Conservation (phyloP, 2,797 vertebrate genomes). For the Danionella dracula region DNA sequence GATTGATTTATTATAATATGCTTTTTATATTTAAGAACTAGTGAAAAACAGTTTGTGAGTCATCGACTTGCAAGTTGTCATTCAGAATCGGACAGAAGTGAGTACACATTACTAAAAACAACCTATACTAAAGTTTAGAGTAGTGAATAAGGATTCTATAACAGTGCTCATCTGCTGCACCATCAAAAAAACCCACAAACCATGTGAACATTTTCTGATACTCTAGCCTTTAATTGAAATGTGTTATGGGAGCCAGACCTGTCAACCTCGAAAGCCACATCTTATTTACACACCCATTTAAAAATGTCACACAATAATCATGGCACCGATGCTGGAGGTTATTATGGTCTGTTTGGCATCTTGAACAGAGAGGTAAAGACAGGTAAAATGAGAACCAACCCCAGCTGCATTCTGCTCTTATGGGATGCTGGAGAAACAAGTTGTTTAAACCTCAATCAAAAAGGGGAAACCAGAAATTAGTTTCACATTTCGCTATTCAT, state of each 20-base stretch:
- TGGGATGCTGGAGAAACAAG: constrained; percentile 41
- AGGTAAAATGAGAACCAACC: constrained; percentile 17
- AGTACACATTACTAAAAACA: too few species aligned
- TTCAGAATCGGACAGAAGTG: too few species aligned
- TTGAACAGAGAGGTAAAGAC: background rate
- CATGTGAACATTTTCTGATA: too few species aligned
- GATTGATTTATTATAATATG: too few species aligned
- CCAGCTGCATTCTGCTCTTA: constrained; percentile 5
- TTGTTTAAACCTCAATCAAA: constrained; percentile 69
- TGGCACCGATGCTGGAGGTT: background rate
- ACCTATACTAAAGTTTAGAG: too few species aligned
- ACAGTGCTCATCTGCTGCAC: too few species aligned
- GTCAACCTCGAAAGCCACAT: background rate
- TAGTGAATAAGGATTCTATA: too few species aligned
- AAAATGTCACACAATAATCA: constrained; percentile 2
- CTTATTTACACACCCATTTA: constrained; percentile 18
- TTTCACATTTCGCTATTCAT: constrained; percentile 61
- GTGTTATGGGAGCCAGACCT: background rate
- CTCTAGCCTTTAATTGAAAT: background rate
- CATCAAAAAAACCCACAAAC: too few species aligned
- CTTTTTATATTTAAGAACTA: too few species aligned
- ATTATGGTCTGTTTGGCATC: constrained; percentile 12
- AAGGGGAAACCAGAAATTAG: constrained; percentile 68
- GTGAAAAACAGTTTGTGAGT: too few species aligned
- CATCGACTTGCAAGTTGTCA: too few species aligned